Base-by-base conservation (phyloP, 2,113 vertebrate species). In the Heliornis fulica region DNA sequence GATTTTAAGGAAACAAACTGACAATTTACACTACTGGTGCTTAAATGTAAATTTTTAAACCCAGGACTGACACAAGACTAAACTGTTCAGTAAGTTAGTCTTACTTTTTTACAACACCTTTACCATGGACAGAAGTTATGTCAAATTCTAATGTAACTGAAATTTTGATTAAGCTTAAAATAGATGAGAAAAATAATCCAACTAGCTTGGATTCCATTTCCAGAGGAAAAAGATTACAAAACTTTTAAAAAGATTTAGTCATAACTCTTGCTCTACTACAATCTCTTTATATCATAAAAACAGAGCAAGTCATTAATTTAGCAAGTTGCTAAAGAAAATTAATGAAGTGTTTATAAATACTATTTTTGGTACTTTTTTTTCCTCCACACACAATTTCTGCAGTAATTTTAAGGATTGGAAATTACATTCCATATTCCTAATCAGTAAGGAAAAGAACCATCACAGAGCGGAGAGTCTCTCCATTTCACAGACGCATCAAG, bases 131-230 rank as follows among this genome's bases (percentile, higher is more conserved):
- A 48, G 50, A 75, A 79, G 54, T 10, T 40, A 56, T 13, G 15
- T 25, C 19, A 54, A 53, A 6, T 66, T 81, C 40, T 61, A 29
- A 48, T 5, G 13, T 11, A 17, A 81, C 15, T 41, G 41, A 50
- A 77, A 63, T 59, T 34, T 25, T 43, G 21, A 64, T 8, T 31
- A 3, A 57, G 5, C 5, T 64, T 77, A 38, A 87, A 48, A 25
- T 0, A 40, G 11, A 32, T 23, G 23, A 43, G 14, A 26, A 59
- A n/a, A 60, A 69, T 53, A 1, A 4, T 5, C 15, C 2, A 8
- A 74, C n/a, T n/a, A 66, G 14, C 4, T 9, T 77, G 18, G 17
- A 64, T 10, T 40, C 7, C 31, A 61, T 9, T 34, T 4, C 28
- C 53, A 82, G 32, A 88, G 50, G 19, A 43, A 63, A 72, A 82